Conservation (phyloP, 2,888 invertebrate genomes). For the Plagodis dolabraria region DNA sequence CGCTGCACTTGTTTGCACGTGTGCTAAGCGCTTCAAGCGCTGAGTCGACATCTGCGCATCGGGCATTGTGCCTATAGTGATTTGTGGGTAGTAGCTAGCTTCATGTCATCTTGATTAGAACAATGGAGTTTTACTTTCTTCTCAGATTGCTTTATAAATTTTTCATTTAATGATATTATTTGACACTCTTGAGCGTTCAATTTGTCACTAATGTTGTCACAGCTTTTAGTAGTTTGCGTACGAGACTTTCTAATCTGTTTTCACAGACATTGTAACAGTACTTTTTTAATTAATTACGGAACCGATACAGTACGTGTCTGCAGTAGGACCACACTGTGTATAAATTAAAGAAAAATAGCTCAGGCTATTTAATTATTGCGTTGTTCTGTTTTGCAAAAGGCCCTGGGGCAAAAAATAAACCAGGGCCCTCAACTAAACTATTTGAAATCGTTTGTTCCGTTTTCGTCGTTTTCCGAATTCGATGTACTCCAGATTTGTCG, state of each 20-base stretch:
- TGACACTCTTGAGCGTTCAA: neutral
- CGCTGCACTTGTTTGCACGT: neutral
- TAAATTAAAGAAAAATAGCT: too few species aligned
- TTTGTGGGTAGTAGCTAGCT: neutral
- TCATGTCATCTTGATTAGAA: neutral
- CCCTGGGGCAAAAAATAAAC: too few species aligned
- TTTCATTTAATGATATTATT: neutral
- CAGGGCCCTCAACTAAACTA: too few species aligned
- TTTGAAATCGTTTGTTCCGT: too few species aligned
- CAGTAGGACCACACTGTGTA: too few species aligned
- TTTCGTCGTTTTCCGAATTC: too few species aligned
- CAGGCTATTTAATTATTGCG: too few species aligned
- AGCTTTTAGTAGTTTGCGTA: slow-evolving; percentile 5
- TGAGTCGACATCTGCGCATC: neutral
- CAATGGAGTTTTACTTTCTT: neutral
- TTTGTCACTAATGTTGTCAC: slow-evolving; percentile 1
- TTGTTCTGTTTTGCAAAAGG: too few species aligned
- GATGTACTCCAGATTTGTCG: too few species aligned
- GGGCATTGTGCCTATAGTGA: neutral
- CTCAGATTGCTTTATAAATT: slow-evolving; percentile 2
- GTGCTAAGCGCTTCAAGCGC: neutral
- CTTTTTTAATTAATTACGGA: too few species aligned
- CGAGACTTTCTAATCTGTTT: neutral
- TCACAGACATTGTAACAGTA: neutral
- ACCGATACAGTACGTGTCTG: too few species aligned